Percentiles rank a stretch among this genome's conserved stretches.
Conservation (phyloP, 2,113 vertebrate genomes). For the Cranoglanis bouderius region DNA sequence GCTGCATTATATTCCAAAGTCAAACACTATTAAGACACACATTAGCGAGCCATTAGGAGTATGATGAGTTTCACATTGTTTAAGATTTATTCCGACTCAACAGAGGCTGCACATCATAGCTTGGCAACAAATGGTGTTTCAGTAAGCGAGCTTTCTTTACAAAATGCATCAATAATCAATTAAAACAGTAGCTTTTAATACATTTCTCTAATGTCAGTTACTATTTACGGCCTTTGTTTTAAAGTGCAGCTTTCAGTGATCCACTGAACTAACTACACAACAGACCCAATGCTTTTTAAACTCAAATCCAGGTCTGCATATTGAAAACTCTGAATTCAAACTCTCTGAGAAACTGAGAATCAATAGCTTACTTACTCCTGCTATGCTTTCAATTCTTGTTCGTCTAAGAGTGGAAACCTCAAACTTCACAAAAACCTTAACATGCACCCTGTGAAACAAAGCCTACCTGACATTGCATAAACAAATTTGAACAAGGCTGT, state of each 20-base stretch:
- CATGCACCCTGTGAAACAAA: not conserved
- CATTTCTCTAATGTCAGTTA: not conserved
- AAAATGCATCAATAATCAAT: not conserved
- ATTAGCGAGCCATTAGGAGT: constrained; percentile 49
- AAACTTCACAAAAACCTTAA: not conserved
- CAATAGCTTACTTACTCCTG: not conserved
- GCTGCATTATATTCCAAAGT: constrained; percentile 56
- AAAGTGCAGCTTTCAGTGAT: not conserved
- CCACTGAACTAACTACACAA: not conserved
- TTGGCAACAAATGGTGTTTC: constrained; percentile 33
- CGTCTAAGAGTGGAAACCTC: not conserved
- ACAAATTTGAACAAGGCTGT: constrained; percentile 8
- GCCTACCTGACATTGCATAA: constrained; percentile 4
- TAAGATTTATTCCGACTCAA: not conserved
- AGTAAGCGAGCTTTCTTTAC: constrained; percentile 18
- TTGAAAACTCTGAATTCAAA: not conserved
- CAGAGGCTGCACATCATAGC: constrained; percentile 6
- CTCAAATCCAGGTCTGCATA: too few relatives aligned
- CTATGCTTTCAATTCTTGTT: not conserved
- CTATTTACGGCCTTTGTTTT: not conserved
- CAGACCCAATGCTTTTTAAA: not conserved
- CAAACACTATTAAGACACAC: constrained; percentile 68
- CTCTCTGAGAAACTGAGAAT: not conserved
- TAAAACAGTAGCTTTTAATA: constrained; percentile 41
- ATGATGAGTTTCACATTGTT: constrained; percentile 29